These are phyloP conservation scores for Chroicocephalus ridibundus DNA, from an alignment of 2,113 vertebrate species.

Conservation along the genomic window DNA sequence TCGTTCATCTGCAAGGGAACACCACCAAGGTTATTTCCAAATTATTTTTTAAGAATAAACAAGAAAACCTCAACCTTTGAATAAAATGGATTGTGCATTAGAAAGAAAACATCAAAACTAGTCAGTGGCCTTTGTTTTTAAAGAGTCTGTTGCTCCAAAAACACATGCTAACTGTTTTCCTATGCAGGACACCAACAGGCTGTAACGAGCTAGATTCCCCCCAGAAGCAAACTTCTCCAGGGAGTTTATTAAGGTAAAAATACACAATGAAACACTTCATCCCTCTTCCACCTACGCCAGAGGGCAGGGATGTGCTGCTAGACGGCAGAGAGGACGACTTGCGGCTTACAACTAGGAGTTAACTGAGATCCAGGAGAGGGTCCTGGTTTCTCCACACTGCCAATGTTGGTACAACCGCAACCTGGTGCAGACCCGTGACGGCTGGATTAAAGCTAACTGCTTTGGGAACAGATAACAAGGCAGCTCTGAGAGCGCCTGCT, in stretches of 20 bases:
- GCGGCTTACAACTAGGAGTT: neutral
- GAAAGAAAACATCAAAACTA: neutral
- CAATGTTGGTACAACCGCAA: neutral
- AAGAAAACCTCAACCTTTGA: neutral
- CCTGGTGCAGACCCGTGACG: accelerated
- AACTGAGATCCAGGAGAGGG: neutral
- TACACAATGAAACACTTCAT: neutral
- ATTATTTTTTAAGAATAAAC: neutral
- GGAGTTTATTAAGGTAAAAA: neutral
- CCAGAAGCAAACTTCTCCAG: neutral
- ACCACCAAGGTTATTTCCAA: conserved; percentile 28
- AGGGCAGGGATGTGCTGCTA: neutral
- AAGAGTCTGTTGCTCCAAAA: neutral
- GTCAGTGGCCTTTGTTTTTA: neutral
- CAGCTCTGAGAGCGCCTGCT: neutral
- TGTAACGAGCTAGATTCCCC: neutral
- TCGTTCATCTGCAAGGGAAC: conserved; percentile 27
- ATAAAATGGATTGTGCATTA: neutral
- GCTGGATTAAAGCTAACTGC: neutral
- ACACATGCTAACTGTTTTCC: neutral
- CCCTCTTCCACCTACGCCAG: neutral
- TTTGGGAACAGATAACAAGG: neutral
- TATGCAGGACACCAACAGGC: neutral
- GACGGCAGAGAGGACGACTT: neutral
- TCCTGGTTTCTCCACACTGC: neutral